phyloP scores from a whole-genome alignment of 2,888 invertebrate genomes.

The Ormia ochracea region DNA sequence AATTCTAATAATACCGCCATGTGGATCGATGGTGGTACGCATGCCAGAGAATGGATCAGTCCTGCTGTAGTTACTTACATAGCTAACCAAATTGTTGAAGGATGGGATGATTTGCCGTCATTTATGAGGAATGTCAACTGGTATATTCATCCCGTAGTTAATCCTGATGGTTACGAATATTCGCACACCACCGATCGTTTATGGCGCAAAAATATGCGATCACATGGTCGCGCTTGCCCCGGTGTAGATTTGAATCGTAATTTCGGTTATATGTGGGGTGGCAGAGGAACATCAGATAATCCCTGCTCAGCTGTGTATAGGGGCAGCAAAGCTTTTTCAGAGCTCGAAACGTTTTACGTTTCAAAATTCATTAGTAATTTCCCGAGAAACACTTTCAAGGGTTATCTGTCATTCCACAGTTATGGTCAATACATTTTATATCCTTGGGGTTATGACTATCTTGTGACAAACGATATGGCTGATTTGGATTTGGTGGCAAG shows the following conservation, averaged over 20 bases:
- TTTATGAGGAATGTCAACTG: constrained; percentile 89
- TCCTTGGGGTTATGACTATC: constrained; percentile 90
- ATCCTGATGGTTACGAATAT: constrained; percentile 93
- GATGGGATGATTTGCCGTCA: constrained; percentile 81
- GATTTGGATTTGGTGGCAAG: constrained; percentile 85
- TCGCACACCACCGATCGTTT: constrained; percentile 87
- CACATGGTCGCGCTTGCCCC: constrained; percentile 80
- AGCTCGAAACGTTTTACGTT: constrained; percentile 88
- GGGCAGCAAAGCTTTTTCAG: constrained; percentile 88
- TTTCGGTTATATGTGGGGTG: constrained; percentile 92
- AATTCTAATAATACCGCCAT: constrained; percentile 80
- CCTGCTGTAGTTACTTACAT: constrained; percentile 87
- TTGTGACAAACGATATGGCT: constrained; percentile 83
- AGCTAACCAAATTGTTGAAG: constrained; percentile 83
- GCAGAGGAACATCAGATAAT: constrained; percentile 88
- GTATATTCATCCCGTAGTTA: constrained; percentile 85
- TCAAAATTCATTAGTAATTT: constrained; percentile 78
- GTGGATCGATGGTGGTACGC: constrained; percentile 89
- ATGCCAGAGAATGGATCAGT: constrained; percentile 93
- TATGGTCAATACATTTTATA: constrained; percentile 91
- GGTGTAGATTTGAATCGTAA: constrained; percentile 92
- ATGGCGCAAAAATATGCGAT: constrained; percentile 87
- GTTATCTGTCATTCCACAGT: constrained; percentile 88
- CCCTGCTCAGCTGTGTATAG: constrained; percentile 90
- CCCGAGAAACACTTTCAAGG: constrained; percentile 80